Evolutionary conservation across 2,797 vertebrate genomes (phyloP), one percentile per base, ranked within the genome.

Genomic region (Margarornis squamiger): DNA sequence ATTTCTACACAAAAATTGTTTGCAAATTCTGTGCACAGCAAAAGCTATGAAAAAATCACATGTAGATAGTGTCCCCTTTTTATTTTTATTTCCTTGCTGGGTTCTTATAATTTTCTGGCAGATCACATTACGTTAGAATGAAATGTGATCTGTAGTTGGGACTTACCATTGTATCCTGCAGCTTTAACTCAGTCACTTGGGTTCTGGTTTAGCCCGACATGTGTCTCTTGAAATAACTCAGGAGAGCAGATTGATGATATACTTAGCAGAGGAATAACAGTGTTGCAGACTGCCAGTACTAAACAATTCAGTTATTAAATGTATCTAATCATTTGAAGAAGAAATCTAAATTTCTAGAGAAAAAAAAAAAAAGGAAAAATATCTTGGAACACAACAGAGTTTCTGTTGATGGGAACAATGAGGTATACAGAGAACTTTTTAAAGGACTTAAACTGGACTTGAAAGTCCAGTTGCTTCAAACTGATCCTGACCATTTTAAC

Each of bases 211-310:
- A 84, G 71, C 81, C 67, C 92, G 92, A 96, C 55, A 87, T 94
- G 86, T 94, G 76, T 93, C 90, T 96, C 82, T 91, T 66, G 52
- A 95, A 93, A 95, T 91, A 97, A 95, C 51, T 93, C 73, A 85
- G 54, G 80, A 83, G 66, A 95, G 45, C 57, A 84, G 74, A 87
- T 80, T 93, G 90, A 94, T 94, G 82, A 74, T 90, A 81, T 85
- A 86, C 74, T 92, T 92, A 95, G 85, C 59, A 78, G 66, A 96
- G 79, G 48, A 91, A 92, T 83, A 94, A 91, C 52, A 93, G 73
- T 2, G 0, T 45, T 67, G 63, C 48, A 95, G 38, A 66, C 88
- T 86, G 62, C 46, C 59, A 81, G 51, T 84, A 73, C 76, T 84
- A 86, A 95, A 95, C 83, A 94, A 90, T 95, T 48, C 84, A 65